A percentile compares a stretch with the other conserved stretches of the same genome.
These are phyloP conservation scores for Himalopsyche kuldschensis DNA, from an alignment of 2,888 invertebrate genomes.

Conservation along the genomic window DNA sequence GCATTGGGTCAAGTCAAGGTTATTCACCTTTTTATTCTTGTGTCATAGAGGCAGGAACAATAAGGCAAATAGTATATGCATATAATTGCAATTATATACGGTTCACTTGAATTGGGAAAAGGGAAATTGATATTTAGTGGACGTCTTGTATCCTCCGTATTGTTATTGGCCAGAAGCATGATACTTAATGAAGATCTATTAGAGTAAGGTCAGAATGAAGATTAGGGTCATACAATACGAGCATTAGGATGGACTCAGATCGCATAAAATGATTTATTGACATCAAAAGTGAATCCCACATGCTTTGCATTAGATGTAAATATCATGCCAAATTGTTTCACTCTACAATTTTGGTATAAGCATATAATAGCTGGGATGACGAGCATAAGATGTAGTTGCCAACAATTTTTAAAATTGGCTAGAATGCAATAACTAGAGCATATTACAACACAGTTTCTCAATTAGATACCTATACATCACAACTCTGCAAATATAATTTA, in stretches of 20 bases:
- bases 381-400: not conserved
- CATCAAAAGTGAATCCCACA: not conserved
- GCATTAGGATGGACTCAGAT: not conserved
- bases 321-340: not conserved
- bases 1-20: not conserved
- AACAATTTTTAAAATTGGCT: not conserved
- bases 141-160: not conserved
- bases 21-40: not conserved
- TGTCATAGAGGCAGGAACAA: not conserved
- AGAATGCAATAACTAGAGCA: not conserved
- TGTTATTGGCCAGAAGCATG: not conserved
- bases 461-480: too few species aligned
- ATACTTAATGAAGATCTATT: not conserved
- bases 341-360: not conserved
- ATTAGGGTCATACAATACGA: not conserved
- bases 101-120: not conserved
- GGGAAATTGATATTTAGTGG: not conserved
- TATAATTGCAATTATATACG: not conserved
- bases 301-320: not conserved
- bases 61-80: not conserved
- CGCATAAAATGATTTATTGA: not conserved
- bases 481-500: too few species aligned
- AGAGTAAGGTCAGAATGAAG: not conserved
- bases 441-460: not conserved
- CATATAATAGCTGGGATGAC: not conserved